Evolutionary conservation across 2,888 invertebrate genomes (phyloP).

Genomic region (Papilio gigon): DNA sequence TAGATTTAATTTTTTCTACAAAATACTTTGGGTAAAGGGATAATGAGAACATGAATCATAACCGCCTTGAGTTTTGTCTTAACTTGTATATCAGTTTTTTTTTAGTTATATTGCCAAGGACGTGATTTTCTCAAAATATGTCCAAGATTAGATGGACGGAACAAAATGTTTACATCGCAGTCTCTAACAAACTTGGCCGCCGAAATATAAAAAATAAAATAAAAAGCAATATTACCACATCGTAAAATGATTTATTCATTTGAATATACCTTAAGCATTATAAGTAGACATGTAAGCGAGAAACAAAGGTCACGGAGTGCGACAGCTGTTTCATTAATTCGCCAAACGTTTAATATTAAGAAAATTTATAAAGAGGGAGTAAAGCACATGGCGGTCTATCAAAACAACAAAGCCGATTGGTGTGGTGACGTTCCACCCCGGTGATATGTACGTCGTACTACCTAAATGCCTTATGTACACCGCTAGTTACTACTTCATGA

Average conservation of each 20-base stretch:
- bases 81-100: no score
- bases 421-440: constrained; percentile 81
- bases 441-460: constrained; percentile 82
- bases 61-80: no score
- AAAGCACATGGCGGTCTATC: constrained; percentile 80
- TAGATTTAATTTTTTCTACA: no score
- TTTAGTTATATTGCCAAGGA: neutral
- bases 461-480: constrained; percentile 83
- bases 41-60: no score
- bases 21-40: no score
- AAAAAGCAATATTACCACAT: neutral
- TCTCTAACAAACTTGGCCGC: neutral
- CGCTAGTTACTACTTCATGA: constrained; percentile 83
- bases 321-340: constrained; percentile 34
- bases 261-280: neutral
- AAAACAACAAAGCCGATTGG: constrained; percentile 83
- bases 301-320: constrained; percentile 35
- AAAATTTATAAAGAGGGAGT: constrained; percentile 68
- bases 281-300: constrained; percentile 2
- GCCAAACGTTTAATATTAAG: constrained; percentile 42
- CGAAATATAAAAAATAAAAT: neutral
- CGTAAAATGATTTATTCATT: constrained; percentile 12
- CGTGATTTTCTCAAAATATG: neutral
- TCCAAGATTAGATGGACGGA: neutral
- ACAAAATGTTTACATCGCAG: neutral